These are phyloP conservation scores for Notarius lentiginosus DNA, from an alignment of 2,113 vertebrate genomes.

Conservation along the genomic window DNA sequence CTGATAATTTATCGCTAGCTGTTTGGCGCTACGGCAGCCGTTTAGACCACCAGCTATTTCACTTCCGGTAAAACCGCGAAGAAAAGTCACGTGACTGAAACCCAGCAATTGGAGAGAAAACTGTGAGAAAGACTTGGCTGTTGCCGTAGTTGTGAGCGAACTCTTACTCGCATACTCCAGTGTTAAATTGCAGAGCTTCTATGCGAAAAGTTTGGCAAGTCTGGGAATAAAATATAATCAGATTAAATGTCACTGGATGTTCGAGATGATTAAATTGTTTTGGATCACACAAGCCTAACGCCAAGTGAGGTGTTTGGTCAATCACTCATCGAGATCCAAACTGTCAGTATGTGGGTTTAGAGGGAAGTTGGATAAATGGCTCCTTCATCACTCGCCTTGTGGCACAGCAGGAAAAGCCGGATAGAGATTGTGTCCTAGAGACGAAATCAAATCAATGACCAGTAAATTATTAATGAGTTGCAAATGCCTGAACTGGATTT, in stretches of 20 bases:
- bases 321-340: neutral
- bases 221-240: neutral
- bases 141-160: neutral
- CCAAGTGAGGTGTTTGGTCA: neutral
- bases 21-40: too few species aligned
- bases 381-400: neutral
- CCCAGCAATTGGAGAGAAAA: too few species aligned
- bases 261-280: too few species aligned
- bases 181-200: neutral
- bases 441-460: neutral
- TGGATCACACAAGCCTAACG: too few species aligned
- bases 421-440: neutral
- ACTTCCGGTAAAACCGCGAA: too few species aligned
- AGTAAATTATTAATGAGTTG: slow-evolving; percentile 22
- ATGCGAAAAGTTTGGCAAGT: neutral
- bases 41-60: too few species aligned
- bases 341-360: neutral
- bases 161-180: neutral
- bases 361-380: neutral
- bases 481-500: neutral
- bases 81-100: too few species aligned
- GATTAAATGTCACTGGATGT: neutral
- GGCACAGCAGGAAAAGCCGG: neutral
- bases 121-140: too few species aligned
- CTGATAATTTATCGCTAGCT: too few species aligned